Evolutionary conservation across 2,888 invertebrate species (phyloP).

Genomic region (Zootermopsis nevadensis): DNA sequence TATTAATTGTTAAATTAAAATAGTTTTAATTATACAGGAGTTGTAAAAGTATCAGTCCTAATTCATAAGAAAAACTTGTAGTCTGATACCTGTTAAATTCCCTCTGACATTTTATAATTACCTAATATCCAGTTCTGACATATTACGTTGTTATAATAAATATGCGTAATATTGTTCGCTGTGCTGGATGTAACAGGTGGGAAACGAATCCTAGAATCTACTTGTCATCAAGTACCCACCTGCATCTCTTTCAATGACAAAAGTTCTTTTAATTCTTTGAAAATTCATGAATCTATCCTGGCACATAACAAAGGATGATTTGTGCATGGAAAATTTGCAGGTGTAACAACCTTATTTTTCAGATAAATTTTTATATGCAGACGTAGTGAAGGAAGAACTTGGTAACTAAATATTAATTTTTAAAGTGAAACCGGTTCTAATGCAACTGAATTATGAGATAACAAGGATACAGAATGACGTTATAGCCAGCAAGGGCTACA

Average conservation of each 20-base stretch:
- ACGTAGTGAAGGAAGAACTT: neutral
- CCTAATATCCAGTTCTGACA: neutral
- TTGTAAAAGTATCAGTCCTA: too few relatives aligned
- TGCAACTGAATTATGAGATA: neutral
- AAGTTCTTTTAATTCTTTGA: neutral
- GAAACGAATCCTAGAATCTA: neutral
- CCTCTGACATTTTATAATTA: neutral
- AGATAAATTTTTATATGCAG: neutral
- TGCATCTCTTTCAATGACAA: neutral
- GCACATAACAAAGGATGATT: neutral
- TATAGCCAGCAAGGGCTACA: neutral
- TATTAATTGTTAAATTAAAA: too few relatives aligned
- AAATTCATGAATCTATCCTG: neutral
- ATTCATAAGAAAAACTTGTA: too few relatives aligned
- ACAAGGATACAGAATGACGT: neutral
- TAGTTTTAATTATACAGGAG: too few relatives aligned
- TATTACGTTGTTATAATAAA: neutral
- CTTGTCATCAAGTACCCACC: neutral
- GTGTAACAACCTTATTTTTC: neutral
- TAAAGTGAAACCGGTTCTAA: slow-evolving; percentile 5
- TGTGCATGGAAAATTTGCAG: neutral
- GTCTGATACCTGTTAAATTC: too few relatives aligned
- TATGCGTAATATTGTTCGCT: neutral
- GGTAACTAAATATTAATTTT: slow-evolving; percentile 11
- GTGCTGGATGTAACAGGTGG: neutral